Conservation (phyloP, 2,113 vertebrate species). For the Gobio gobio region DNA sequence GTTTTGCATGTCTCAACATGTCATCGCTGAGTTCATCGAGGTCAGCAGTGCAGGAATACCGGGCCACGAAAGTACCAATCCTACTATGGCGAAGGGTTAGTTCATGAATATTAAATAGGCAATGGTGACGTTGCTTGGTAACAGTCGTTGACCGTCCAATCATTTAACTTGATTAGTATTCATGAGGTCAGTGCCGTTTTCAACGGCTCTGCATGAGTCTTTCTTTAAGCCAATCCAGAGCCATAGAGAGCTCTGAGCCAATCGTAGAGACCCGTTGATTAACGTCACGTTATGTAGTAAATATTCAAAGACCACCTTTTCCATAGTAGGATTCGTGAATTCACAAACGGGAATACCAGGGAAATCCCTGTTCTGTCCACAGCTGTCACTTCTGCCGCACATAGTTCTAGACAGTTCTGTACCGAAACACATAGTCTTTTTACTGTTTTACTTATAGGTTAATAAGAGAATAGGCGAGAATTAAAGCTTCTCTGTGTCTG, state of each 20-base stretch:
- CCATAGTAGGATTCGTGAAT: conserved; percentile 4
- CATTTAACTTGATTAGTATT: background rate
- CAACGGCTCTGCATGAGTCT: too few relatives aligned
- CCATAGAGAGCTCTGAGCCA: too few relatives aligned
- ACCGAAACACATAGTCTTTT: background rate
- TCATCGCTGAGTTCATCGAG: conserved; percentile 27
- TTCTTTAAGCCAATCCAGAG: conserved; percentile 9
- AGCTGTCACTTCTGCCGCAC: conserved; percentile 11
- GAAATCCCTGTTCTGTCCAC: conserved; percentile 12
- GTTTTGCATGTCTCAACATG: conserved; percentile 44
- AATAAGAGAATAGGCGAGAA: background rate
- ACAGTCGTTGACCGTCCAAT: conserved; percentile 12
- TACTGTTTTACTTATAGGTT: background rate
- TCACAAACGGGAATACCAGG: background rate
- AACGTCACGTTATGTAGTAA: background rate
- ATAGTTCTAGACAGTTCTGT: background rate
- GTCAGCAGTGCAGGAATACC: conserved; percentile 18
- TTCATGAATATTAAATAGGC: conserved; percentile 25
- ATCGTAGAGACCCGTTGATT: background rate
- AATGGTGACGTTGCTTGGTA: conserved; percentile 29
- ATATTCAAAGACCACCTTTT: background rate
- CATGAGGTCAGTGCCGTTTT: background rate
- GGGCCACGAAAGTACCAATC: background rate
- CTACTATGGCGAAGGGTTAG: background rate
- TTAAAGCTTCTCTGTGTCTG: background rate